phyloP scores from a whole-genome alignment of 2,113 vertebrate genomes.

The Platysternon megacephalum region DNA sequence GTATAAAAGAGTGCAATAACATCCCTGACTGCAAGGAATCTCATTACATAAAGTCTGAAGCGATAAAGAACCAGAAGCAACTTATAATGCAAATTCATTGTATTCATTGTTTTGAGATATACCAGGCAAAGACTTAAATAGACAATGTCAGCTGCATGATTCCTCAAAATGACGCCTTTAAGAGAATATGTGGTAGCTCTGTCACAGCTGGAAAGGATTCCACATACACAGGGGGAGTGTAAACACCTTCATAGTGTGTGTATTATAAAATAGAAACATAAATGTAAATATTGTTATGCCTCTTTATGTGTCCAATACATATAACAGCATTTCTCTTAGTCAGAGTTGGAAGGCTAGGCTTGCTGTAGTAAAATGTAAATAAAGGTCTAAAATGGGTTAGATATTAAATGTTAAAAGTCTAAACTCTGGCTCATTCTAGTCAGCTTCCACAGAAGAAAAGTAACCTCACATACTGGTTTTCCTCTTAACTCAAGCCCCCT shows the following conservation, averaged over 20 bases:
- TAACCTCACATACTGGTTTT: background rate
- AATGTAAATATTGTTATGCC: background rate
- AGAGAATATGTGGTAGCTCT: background rate
- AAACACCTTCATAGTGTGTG: background rate
- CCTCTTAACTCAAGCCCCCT: background rate
- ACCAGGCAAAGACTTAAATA: background rate
- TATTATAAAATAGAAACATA: background rate
- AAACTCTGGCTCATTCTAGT: background rate
- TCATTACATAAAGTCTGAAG: background rate
- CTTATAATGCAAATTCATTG: background rate
- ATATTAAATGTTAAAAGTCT: background rate
- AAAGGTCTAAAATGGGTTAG: background rate
- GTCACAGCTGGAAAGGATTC: background rate
- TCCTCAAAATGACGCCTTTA: background rate
- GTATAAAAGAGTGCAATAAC: background rate
- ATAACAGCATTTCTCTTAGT: background rate
- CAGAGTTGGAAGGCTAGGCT: background rate
- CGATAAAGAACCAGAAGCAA: background rate
- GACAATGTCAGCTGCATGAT: background rate
- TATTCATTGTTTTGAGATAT: background rate
- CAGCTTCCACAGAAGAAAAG: background rate
- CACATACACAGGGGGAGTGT: background rate
- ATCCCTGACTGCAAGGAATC: background rate
- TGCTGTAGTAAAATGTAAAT: background rate
- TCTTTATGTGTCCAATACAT: background rate